Conservation (phyloP, 2,797 vertebrate species). For the Lepilemur septentrionalis region DNA sequence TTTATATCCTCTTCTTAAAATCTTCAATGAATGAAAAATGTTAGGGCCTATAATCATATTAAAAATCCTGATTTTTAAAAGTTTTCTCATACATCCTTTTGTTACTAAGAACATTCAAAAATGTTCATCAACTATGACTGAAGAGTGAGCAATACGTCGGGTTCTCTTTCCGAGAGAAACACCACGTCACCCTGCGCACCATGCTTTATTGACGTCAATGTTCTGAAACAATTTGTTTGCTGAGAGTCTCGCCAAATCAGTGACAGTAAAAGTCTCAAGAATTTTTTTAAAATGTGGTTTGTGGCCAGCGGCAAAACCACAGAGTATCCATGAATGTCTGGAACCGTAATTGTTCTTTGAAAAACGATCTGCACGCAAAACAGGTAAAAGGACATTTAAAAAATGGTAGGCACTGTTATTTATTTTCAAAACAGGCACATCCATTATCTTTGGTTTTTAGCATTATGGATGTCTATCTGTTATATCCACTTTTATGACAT, state of each 20-base stretch:
- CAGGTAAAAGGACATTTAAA: constrained; percentile 66
- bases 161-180: neutral
- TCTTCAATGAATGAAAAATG: constrained; percentile 21
- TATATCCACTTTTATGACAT: neutral
- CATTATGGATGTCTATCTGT: constrained; percentile 55
- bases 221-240: constrained; percentile 69
- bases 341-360: constrained; percentile 62
- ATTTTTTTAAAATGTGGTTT: constrained; percentile 72
- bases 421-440: constrained; percentile 11
- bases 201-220: constrained; percentile 44
- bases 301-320: constrained; percentile 72
- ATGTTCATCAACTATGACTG: constrained; percentile 1
- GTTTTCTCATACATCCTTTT: neutral
- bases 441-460: constrained; percentile 54
- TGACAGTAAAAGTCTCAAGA: constrained; percentile 64
- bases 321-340: constrained; percentile 65
- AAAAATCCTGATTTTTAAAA: neutral
- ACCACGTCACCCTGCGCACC: neutral
- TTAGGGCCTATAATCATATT: neutral
- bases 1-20: constrained; percentile 39
- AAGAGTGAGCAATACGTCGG: neutral
- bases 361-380: constrained; percentile 58
- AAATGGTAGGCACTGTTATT: constrained; percentile 36
- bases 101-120: constrained; percentile 37
- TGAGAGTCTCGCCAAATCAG: constrained; percentile 71